Conservation (phyloP, 2,888 invertebrate genomes). For the Iselma pallidipennis region DNA sequence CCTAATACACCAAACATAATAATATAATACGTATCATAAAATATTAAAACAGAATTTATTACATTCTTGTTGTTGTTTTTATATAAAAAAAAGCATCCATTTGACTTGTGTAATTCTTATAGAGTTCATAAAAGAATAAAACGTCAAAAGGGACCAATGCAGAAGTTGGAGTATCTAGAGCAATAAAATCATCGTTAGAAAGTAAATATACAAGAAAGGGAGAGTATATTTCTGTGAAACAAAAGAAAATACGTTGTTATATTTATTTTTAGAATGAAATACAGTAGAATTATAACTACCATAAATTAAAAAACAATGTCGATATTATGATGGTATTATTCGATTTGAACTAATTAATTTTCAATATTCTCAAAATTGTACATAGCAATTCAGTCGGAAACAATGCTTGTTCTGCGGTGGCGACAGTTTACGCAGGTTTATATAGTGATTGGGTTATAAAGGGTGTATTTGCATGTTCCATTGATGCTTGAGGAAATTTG, state of each 20-base stretch:
- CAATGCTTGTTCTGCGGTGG: conserved; percentile 4
- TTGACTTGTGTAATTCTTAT: not conserved
- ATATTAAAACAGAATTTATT: no score
- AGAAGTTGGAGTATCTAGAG: not conserved
- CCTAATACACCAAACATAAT: no score
- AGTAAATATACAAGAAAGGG: not conserved
- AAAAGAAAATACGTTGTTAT: not conserved
- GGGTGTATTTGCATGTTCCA: conserved; percentile 5
- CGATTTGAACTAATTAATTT: not conserved
- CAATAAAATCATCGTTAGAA: not conserved
- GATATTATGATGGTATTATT: no score
- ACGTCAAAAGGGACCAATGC: not conserved
- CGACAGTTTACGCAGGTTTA: not conserved
- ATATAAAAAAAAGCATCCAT: not conserved
- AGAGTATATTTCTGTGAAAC: not conserved
- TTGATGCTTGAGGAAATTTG: conserved; percentile 8
- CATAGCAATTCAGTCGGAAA: not conserved
- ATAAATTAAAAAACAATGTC: no score
- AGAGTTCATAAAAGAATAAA: not conserved
- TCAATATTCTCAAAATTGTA: not conserved
- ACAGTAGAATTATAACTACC: no score
- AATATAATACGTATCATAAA: no score
- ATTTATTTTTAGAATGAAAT: no score
- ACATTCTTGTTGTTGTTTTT: not conserved
- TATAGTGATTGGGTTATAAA: conserved; percentile 5